These are phyloP conservation scores for Cyprinus carpio DNA, from an alignment of 2,113 vertebrate species.

Conservation along the genomic window DNA sequence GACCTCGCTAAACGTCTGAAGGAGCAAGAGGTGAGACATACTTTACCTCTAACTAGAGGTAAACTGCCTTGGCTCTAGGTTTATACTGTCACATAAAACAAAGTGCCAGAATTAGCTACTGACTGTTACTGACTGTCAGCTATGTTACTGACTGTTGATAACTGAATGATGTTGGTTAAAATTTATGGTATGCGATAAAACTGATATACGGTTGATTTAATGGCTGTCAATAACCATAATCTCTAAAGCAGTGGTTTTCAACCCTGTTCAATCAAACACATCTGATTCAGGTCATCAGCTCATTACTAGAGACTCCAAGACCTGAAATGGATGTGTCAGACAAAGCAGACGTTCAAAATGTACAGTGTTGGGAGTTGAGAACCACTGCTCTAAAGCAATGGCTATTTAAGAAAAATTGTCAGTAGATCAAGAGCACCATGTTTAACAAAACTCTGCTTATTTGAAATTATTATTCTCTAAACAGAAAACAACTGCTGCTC, in stretches of 20 bases:
- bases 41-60: no score
- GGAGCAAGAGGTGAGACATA: slow-evolving; percentile 80
- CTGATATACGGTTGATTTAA: not conserved
- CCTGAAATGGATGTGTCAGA: not conserved
- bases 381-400: not conserved
- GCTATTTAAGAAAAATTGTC: not conserved
- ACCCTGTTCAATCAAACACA: not conserved
- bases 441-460: not conserved
- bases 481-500: slow-evolving; percentile 75
- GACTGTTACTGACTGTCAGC: no score
- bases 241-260: not conserved
- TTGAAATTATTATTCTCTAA: not conserved
- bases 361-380: not conserved
- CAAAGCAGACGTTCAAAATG: not conserved
- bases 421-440: not conserved
- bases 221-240: not conserved
- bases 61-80: no score
- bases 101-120: no score
- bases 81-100: no score
- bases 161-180: no score
- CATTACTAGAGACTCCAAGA: not conserved
- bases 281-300: not conserved
- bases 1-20: slow-evolving; percentile 81
- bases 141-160: no score
- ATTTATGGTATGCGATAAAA: not conserved